Conservation (phyloP, 2,113 vertebrate species). For the Caracal caracal region DNA sequence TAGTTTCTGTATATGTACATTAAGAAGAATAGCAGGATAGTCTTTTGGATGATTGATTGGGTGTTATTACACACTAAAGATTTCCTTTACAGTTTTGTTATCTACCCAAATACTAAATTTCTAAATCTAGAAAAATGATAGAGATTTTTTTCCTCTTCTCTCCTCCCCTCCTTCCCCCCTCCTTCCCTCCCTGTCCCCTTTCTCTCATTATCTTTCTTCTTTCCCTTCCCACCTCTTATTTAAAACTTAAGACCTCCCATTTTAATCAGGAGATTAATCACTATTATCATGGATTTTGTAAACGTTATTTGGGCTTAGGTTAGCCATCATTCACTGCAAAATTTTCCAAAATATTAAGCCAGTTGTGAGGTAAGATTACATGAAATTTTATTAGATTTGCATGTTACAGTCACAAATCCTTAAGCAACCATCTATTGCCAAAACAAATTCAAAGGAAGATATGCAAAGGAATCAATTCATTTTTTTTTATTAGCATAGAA, state of each 20-base stretch:
- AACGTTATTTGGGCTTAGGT: background rate
- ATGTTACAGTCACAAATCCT: background rate
- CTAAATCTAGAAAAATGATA: background rate
- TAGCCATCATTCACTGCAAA: background rate
- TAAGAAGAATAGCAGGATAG: background rate
- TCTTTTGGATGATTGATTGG: background rate
- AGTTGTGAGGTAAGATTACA: background rate
- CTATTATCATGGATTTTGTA: background rate
- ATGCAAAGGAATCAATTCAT: background rate
- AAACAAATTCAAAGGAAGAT: background rate
- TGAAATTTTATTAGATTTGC: background rate
- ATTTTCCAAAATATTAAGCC: background rate
- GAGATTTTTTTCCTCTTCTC: background rate
- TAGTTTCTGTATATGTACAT: background rate
- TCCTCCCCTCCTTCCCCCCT: background rate
- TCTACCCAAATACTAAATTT: background rate
- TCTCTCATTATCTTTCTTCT: background rate
- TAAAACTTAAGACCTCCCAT: background rate
- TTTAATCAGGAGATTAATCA: background rate
- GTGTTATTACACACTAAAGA: background rate
- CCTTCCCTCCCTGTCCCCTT: background rate
- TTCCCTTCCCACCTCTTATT: background rate
- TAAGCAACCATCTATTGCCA: background rate
- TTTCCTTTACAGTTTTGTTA: background rate
- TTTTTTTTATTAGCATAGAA: background rate